Conservation (phyloP, 2,113 vertebrate species). For the Bolborhynchus lineola region DNA sequence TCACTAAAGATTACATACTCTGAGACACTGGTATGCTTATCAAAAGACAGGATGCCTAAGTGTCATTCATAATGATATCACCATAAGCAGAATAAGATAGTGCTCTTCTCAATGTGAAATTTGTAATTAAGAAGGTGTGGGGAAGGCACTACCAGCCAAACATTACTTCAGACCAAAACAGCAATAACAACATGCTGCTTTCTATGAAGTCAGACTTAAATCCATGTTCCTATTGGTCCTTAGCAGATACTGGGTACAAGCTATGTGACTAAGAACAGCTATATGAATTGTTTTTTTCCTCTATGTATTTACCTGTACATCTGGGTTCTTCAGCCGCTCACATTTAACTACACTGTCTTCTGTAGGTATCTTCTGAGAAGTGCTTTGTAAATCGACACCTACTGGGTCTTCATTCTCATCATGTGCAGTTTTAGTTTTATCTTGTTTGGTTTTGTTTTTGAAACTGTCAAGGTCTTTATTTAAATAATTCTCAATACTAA, state of each 20-base stretch:
- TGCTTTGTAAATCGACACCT: constrained; percentile 68
- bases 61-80: background rate
- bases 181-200: background rate
- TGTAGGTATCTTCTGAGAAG: constrained; percentile 69
- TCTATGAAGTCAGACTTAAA: background rate
- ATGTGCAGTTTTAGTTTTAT: constrained; percentile 67
- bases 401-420: constrained; percentile 84
- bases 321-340: constrained; percentile 68
- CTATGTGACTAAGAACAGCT: background rate
- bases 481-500: constrained; percentile 76
- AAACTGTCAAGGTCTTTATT: constrained; percentile 67
- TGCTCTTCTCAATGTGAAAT: background rate
- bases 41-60: background rate
- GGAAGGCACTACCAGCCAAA: background rate
- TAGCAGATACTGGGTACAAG: background rate
- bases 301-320: constrained; percentile 73
- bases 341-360: constrained; percentile 60
- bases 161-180: background rate
- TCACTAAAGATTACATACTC: background rate
- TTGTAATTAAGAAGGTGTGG: background rate
- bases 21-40: background rate
- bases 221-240: background rate
- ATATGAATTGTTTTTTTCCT: background rate
- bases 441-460: constrained; percentile 71
- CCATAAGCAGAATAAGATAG: fast-evolving